Evolutionary conservation across 2,797 vertebrate species (phyloP), one percentile per base, ranked within the genome.

Genomic region (Peromyscus aztecus): DNA sequence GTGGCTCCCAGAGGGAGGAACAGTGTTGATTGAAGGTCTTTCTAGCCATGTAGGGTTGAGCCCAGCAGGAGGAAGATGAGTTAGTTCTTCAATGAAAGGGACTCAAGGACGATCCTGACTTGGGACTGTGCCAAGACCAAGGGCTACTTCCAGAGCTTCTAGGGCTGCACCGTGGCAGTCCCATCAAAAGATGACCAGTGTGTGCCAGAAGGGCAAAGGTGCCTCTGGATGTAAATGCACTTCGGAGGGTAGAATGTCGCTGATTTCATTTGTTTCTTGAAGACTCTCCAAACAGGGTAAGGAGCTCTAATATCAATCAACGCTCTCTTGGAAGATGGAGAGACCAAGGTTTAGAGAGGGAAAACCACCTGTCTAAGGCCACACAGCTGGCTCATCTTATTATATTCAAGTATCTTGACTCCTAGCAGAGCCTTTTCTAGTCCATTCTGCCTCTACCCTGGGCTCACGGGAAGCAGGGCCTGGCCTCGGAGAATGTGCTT

Each of bases 261-360:
- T 2, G 7, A 52, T 57, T 95, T 76, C 40, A 65, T 86, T 34
- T 11, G 17, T 46, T 71, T 55, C 87, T 93, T 65, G 65, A 96
- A 87, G 43, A 67, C 24, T 34, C 46, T 17, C 6, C 7, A 37
- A 24, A 96, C 91, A 85, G 73, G 9, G 63, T 55, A 21, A 49
- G 10, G 52, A 16, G 3, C 37, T 61, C 61, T 59, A 23, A 57
- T 69, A 10, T 37, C 63, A 90, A 57, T 49, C 55, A 59, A 13
- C 14, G 63, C 34, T 43, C 21, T 63, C 37, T 19, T 80, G 89
- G n/a, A 73, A 73, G 49, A 71, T 40, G 49, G 8, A 55, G 85
- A 71, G 49, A 21, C 24, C 46, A 92, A 94, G 75, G 46, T 77
- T 96, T 73, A 75, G 82, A 89, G 55, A 86, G 46, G 86, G 59